phyloP scores from a whole-genome alignment of 2,797 vertebrate species.

The Octomys mimax region DNA sequence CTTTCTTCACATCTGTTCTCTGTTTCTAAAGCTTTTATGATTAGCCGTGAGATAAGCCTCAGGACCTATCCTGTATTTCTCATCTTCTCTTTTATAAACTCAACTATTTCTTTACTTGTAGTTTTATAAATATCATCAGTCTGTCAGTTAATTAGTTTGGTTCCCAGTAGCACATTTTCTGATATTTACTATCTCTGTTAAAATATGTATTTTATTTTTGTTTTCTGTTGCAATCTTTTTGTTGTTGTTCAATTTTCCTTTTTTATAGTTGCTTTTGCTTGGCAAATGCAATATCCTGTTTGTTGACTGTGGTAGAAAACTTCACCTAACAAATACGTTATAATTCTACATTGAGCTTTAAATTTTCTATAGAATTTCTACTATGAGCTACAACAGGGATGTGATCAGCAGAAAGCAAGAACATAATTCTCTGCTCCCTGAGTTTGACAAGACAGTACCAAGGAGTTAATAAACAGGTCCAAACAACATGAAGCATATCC shows the following conservation, averaged over 20 bases:
- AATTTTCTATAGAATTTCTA: not conserved
- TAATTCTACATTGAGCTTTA: not conserved
- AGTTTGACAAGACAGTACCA: not conserved
- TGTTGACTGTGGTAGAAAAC: not conserved
- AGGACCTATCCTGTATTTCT: not conserved
- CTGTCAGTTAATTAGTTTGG: not conserved
- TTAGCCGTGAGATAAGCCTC: not conserved
- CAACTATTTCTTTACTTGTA: not conserved
- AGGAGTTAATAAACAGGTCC: not conserved
- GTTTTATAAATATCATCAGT: not conserved
- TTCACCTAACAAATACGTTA: not conserved
- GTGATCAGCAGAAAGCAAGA: not conserved
- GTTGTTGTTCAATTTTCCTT: not conserved
- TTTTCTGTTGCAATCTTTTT: not conserved
- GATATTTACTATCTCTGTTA: not conserved
- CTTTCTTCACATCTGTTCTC: not conserved
- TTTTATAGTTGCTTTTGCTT: not conserved
- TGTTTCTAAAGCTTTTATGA: conserved; percentile 12
- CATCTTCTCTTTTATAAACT: not conserved
- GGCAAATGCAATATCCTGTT: not conserved
- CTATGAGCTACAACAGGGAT: not conserved
- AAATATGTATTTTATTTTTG: not conserved
- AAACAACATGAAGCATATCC: not conserved
- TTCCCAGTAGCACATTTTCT: not conserved
- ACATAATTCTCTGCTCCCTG: not conserved